A percentile compares a stretch with the other conserved stretches of the same genome.
Evolutionary conservation across 1,140 invertebrate species (phyloP).

Genomic region (Atta cephalotes): DNA sequence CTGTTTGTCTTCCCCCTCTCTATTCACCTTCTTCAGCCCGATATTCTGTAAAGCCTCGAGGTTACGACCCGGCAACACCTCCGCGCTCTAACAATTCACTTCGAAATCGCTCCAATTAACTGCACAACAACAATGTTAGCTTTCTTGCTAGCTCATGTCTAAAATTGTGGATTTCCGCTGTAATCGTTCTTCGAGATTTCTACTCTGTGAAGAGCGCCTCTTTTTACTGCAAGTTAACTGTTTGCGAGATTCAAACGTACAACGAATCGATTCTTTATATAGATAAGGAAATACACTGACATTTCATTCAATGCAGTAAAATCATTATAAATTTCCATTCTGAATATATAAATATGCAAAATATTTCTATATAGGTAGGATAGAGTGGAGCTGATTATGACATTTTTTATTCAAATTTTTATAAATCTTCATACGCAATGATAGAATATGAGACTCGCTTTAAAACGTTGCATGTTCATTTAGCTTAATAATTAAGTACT

Average conservation of each 20-base stretch:
- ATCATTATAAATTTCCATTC: background rate
- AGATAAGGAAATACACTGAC: background rate
- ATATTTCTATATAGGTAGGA: background rate
- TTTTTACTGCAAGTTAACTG: background rate
- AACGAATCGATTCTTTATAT: background rate
- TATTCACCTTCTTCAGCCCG: background rate
- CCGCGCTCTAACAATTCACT: conserved; percentile 69
- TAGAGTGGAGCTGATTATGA: too few relatives aligned
- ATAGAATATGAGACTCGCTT: too few relatives aligned
- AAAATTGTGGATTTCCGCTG: conserved; percentile 44
- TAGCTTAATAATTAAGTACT: too few relatives aligned
- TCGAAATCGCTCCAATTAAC: conserved; percentile 52
- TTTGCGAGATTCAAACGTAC: background rate
- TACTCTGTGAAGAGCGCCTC: background rate
- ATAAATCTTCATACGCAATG: too few relatives aligned
- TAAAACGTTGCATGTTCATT: too few relatives aligned
- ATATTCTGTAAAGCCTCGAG: conserved; percentile 42
- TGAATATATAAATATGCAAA: background rate
- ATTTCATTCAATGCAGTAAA: background rate
- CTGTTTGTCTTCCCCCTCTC: conserved; percentile 37
- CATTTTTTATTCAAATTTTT: too few relatives aligned
- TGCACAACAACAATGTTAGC: conserved; percentile 35
- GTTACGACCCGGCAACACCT: conserved; percentile 70
- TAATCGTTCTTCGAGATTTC: conserved; percentile 6
- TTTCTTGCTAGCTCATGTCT: conserved; percentile 13